Evolutionary conservation across 2,797 vertebrate species (phyloP).

Genomic region (Clarias laeviceps): DNA sequence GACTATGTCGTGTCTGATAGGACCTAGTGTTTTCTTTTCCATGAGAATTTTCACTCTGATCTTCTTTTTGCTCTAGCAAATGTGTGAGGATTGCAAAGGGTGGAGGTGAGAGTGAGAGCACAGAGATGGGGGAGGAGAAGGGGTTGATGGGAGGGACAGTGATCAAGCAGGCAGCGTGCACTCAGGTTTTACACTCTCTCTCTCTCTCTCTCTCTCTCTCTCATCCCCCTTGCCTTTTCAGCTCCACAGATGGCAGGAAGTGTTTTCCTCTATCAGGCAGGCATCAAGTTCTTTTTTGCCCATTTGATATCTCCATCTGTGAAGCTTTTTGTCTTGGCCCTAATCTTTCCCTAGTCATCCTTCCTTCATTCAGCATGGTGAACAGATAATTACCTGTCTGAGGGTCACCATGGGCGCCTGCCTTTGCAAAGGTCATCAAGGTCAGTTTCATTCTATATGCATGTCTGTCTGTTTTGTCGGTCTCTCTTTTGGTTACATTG

Average conservation of each 20-base stretch:
- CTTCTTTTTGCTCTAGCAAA: not conserved
- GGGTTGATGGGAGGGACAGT: slow-evolving; percentile 65
- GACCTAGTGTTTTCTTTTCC: not conserved
- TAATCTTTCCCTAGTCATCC: slow-evolving; percentile 48
- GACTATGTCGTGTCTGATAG: not conserved
- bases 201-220: slow-evolving; percentile 27
- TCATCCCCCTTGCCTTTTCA: slow-evolving; percentile 39
- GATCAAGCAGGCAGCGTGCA: slow-evolving; percentile 66
- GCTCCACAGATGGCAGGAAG: slow-evolving; percentile 62
- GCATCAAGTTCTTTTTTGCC: slow-evolving; percentile 40
- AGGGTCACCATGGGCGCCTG: slow-evolving; percentile 78
- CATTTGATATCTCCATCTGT: slow-evolving; percentile 25
- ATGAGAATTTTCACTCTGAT: not conserved
- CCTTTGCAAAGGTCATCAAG: slow-evolving; percentile 82
- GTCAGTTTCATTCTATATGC: slow-evolving; percentile 68
- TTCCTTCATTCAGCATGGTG: slow-evolving; percentile 69
- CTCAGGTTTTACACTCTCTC: slow-evolving; percentile 39
- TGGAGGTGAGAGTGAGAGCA: slow-evolving; percentile 35
- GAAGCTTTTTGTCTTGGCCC: slow-evolving; percentile 40
- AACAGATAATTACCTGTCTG: slow-evolving; percentile 74
- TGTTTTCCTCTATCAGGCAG: slow-evolving; percentile 55
- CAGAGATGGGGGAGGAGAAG: slow-evolving; percentile 49
- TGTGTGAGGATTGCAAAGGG: slow-evolving; percentile 31
- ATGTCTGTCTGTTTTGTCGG: slow-evolving; percentile 21
- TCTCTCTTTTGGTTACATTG: not conserved